phyloP scores from a whole-genome alignment of 1,140 invertebrate species.

The Magallana gigas region DNA sequence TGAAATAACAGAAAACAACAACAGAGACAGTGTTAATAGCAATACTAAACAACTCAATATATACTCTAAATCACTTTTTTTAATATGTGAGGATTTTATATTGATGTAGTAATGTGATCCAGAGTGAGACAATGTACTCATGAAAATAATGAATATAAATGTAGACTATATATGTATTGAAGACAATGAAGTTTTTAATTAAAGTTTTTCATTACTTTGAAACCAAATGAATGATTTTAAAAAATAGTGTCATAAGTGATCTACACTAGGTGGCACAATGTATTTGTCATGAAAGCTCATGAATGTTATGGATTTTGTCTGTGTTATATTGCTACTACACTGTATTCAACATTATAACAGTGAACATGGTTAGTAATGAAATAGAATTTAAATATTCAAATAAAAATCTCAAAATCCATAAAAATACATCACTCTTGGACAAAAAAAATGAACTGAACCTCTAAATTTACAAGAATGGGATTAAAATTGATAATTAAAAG shows the following conservation, averaged over 20 bases:
- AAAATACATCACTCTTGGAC: background rate
- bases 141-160: slow-evolving; percentile 1
- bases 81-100: slow-evolving; percentile 1
- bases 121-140: background rate
- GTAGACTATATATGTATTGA: background rate
- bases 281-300: background rate
- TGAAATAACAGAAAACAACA: background rate
- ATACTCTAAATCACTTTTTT: slow-evolving; percentile 1
- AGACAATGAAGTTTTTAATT: background rate
- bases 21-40: background rate
- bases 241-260: background rate
- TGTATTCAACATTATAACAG: background rate
- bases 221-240: background rate
- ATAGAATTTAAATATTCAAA: slow-evolving; percentile 7
- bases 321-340: background rate
- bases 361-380: slow-evolving; percentile 10
- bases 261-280: background rate
- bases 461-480: slow-evolving; percentile 4
- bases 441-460: background rate
- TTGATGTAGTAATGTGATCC: slow-evolving; percentile 10
- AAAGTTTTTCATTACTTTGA: background rate
- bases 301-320: slow-evolving; percentile 10
- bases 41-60: slow-evolving; percentile 5
- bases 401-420: background rate
- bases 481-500: background rate